These are phyloP conservation scores for Diploscapter pachys DNA, from an alignment of 1,140 invertebrate species.

Conservation along the genomic window DNA sequence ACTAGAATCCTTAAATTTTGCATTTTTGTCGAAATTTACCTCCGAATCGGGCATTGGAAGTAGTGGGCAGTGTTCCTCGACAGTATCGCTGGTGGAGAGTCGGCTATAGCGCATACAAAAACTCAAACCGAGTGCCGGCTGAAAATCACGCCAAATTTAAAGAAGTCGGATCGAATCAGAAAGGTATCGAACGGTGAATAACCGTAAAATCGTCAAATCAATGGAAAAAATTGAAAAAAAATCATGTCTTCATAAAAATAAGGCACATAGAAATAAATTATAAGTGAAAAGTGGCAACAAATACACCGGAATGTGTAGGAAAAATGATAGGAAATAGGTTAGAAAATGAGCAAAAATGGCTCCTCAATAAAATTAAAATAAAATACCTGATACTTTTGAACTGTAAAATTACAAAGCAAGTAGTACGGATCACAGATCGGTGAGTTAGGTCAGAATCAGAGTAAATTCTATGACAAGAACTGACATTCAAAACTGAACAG, in stretches of 20 bases:
- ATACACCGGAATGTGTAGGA: neutral
- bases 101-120: constrained; percentile 32
- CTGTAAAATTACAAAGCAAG: too few relatives aligned
- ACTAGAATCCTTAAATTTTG: neutral
- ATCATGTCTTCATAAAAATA: neutral
- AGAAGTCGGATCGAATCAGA: neutral
- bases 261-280: neutral
- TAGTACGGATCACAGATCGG: too few relatives aligned
- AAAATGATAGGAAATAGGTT: too few relatives aligned
- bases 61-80: constrained; percentile 28
- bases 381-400: too few relatives aligned
- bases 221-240: neutral
- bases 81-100: constrained; percentile 29
- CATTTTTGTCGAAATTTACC: neutral
- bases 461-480: too few relatives aligned
- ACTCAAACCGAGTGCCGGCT: constrained; percentile 1
- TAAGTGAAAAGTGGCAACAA: constrained; percentile 1
- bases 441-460: too few relatives aligned
- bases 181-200: neutral
- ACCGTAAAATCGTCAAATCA: neutral
- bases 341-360: too few relatives aligned
- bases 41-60: constrained; percentile 34
- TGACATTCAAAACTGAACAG: too few relatives aligned
- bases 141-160: neutral
- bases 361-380: too few relatives aligned